Conservation (phyloP, 1,140 invertebrate species). For the Bombyx mori region DNA sequence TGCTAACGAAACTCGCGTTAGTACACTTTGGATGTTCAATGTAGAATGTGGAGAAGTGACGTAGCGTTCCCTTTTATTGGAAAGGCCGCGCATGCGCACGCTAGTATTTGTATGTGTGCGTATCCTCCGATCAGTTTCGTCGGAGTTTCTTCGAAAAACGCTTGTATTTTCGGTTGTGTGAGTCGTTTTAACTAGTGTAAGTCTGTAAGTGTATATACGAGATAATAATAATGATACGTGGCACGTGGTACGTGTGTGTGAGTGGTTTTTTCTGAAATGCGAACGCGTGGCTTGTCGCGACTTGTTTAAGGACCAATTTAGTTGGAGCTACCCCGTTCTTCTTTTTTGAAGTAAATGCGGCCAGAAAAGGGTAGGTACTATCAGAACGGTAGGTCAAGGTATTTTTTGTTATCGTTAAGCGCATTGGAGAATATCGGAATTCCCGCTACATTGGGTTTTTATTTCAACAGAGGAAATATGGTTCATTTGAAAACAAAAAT, state of each 20-base stretch:
- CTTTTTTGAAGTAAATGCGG: not conserved
- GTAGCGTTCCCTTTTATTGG: slow-evolving; percentile 25
- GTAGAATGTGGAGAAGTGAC: slow-evolving; percentile 35
- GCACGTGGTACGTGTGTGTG: slow-evolving; percentile 9
- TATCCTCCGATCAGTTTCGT: slow-evolving; percentile 25
- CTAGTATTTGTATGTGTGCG: slow-evolving; percentile 32
- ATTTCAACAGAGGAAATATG: slow-evolving; percentile 1
- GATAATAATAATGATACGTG: slow-evolving; percentile 1
- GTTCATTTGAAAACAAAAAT: not conserved
- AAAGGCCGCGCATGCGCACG: slow-evolving; percentile 25
- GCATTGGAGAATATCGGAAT: slow-evolving; percentile 9
- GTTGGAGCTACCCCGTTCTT: slow-evolving; percentile 3
- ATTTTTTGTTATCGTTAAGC: slow-evolving; percentile 8
- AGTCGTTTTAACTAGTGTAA: not conserved
- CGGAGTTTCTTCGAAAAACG: slow-evolving; percentile 45
- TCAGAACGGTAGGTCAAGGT: not conserved
- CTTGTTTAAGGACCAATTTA: slow-evolving; percentile 10
- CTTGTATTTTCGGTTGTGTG: slow-evolving; percentile 17
- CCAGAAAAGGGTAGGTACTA: not conserved
- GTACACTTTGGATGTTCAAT: slow-evolving; percentile 22
- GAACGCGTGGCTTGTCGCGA: slow-evolving; percentile 12
- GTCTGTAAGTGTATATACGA: slow-evolving; percentile 1
- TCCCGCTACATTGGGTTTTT: slow-evolving; percentile 18
- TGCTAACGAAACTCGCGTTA: slow-evolving; percentile 24
- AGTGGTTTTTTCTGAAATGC: slow-evolving; percentile 7